phyloP scores from a whole-genome alignment of 2,888 invertebrate genomes.

The Ophion costatus region DNA sequence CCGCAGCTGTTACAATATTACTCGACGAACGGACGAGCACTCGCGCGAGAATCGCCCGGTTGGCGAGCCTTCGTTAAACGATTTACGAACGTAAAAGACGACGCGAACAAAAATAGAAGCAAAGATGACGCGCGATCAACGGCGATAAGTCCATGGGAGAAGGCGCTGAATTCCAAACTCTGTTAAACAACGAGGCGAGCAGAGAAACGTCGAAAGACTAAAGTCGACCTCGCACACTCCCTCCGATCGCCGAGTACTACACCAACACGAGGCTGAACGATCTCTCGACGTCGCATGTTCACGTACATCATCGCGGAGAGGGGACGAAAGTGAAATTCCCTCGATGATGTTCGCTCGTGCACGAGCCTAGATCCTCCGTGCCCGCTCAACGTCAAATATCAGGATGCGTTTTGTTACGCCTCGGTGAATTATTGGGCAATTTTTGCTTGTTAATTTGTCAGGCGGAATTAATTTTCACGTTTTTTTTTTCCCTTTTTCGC shows the following conservation, averaged over 20 bases:
- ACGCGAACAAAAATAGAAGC: background rate
- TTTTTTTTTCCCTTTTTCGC: no score
- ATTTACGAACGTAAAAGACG: background rate
- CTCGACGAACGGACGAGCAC: background rate
- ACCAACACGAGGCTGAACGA: background rate
- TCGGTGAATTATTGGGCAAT: background rate
- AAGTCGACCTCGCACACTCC: background rate
- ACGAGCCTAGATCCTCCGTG: background rate
- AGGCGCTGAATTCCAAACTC: slow-evolving; percentile 14
- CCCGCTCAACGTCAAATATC: background rate
- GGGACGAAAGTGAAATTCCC: slow-evolving; percentile 33
- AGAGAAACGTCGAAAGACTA: slow-evolving; percentile 28
- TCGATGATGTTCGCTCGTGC: background rate
- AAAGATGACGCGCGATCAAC: background rate
- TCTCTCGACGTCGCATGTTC: slow-evolving; percentile 1
- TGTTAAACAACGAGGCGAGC: slow-evolving; percentile 12
- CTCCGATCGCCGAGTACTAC: background rate
- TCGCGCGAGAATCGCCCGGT: background rate
- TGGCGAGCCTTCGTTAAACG: background rate
- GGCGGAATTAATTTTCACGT: no score
- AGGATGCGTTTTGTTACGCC: background rate
- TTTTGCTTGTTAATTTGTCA: background rate
- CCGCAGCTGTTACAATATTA: background rate
- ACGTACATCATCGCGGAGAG: slow-evolving; percentile 17
- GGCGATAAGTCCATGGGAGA: background rate